Evolutionary conservation across 2,888 invertebrate genomes (phyloP).

Genomic region (Tachina grossa): DNA sequence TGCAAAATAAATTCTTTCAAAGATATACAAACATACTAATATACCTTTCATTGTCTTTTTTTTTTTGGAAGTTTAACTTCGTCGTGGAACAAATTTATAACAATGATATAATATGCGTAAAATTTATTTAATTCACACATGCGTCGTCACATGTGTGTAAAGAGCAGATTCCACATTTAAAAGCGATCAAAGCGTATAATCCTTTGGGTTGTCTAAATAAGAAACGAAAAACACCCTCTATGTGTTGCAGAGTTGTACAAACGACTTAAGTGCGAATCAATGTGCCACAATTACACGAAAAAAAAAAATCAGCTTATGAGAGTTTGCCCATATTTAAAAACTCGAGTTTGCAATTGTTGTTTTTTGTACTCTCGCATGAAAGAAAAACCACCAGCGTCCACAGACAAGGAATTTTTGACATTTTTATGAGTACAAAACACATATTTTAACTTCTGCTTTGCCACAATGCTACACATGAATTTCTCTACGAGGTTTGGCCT

Average conservation of each 20-base stretch:
- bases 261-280: slow-evolving; percentile 26
- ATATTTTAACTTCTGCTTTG: slow-evolving; percentile 78
- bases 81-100: slow-evolving; percentile 76
- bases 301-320: slow-evolving; percentile 60
- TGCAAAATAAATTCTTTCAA: neutral
- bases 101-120: slow-evolving; percentile 81
- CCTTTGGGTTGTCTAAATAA: slow-evolving; percentile 57
- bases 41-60: neutral
- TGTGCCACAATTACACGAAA: slow-evolving; percentile 48
- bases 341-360: slow-evolving; percentile 54
- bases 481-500: neutral
- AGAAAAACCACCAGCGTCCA: slow-evolving; percentile 48
- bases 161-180: slow-evolving; percentile 27
- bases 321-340: slow-evolving; percentile 70
- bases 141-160: slow-evolving; percentile 74
- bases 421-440: slow-evolving; percentile 80
- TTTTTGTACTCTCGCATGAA: slow-evolving; percentile 61
- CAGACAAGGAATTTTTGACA: slow-evolving; percentile 78
- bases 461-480: slow-evolving; percentile 47
- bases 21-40: neutral
- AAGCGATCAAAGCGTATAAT: slow-evolving; percentile 59
- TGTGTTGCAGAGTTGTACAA: slow-evolving; percentile 11
- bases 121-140: slow-evolving; percentile 80
- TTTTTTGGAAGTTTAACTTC: slow-evolving; percentile 18
- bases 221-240: slow-evolving; percentile 49